These are phyloP conservation scores for Talpa occidentalis DNA, from an alignment of 2,113 vertebrate genomes.

Conservation along the genomic window DNA sequence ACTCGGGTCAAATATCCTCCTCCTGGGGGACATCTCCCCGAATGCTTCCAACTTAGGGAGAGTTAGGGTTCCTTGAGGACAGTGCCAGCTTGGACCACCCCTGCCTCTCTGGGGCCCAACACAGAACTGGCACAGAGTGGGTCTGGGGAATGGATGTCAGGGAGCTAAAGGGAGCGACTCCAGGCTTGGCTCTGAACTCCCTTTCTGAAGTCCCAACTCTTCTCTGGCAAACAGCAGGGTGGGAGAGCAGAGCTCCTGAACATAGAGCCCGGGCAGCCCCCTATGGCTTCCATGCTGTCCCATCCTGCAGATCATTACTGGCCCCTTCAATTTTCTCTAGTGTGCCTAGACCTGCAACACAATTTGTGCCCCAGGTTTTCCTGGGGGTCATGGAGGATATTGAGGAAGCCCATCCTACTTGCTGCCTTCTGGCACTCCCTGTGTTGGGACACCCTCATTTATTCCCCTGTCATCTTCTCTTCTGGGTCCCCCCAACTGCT, in stretches of 20 bases:
- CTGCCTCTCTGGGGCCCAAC: not conserved
- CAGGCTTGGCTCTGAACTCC: too few species aligned
- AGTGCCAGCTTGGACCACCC: not conserved
- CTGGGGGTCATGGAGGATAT: not conserved
- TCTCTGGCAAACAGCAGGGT: not conserved
- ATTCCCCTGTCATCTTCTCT: not conserved
- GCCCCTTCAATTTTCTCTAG: too few species aligned
- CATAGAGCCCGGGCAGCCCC: not conserved
- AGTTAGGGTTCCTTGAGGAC: not conserved
- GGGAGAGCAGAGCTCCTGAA: not conserved
- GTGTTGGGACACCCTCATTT: too few species aligned
- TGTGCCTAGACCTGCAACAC: too few species aligned
- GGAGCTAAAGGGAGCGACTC: too few species aligned
- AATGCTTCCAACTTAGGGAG: too few species aligned
- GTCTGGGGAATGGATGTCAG: too few species aligned
- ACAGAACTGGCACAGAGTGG: too few species aligned
- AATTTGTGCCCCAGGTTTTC: too few species aligned
- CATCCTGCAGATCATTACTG: not conserved
- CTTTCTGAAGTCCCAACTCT: not conserved
- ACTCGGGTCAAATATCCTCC: fast-evolving
- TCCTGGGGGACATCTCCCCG: not conserved
- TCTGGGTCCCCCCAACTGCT: not conserved
- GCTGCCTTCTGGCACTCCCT: not conserved
- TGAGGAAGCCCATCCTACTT: not conserved
- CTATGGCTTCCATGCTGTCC: too few species aligned